A percentile compares a stretch with the other conserved stretches of the same genome.
Evolutionary conservation across 2,888 invertebrate species (phyloP).

Genomic region (Drosophila rellima): DNA sequence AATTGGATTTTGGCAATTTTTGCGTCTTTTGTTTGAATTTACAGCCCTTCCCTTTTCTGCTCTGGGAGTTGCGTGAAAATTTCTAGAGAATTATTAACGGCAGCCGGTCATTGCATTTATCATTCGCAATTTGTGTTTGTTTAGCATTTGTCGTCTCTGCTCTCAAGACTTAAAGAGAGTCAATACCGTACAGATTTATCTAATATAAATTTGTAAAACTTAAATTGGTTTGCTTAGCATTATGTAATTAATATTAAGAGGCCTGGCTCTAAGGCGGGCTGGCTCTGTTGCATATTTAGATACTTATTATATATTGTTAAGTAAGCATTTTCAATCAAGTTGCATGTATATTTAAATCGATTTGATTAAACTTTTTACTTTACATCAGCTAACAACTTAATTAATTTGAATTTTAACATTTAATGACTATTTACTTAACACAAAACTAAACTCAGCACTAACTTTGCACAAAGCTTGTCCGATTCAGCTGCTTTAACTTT

Average conservation of each 20-base stretch:
- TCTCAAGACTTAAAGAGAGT: not conserved
- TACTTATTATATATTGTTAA: too few species aligned
- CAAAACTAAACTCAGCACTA: not conserved
- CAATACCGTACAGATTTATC: not conserved
- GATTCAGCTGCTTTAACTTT: slow-evolving; percentile 45
- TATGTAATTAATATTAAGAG: not conserved
- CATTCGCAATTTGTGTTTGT: slow-evolving; percentile 60
- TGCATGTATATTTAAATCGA: too few species aligned
- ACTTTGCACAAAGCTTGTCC: slow-evolving; percentile 12
- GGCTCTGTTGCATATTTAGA: too few species aligned
- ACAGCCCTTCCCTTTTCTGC: slow-evolving; percentile 10
- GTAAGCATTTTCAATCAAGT: too few species aligned
- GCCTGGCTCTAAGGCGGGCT: too few species aligned
- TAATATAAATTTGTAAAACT: not conserved
- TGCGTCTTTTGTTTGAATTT: slow-evolving; percentile 66
- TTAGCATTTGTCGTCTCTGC: slow-evolving; percentile 43
- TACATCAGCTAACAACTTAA: too few species aligned
- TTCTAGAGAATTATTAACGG: slow-evolving; percentile 73
- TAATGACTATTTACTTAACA: not conserved
- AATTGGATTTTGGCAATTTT: slow-evolving; percentile 72
- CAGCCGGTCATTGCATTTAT: slow-evolving; percentile 69
- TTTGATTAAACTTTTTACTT: too few species aligned
- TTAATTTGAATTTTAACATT: not conserved
- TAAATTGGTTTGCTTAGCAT: not conserved
- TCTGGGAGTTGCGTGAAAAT: slow-evolving; percentile 50